Evolutionary conservation across 1,140 invertebrate species (phyloP).

Genomic region (Drosophila sulfurigaster): DNA sequence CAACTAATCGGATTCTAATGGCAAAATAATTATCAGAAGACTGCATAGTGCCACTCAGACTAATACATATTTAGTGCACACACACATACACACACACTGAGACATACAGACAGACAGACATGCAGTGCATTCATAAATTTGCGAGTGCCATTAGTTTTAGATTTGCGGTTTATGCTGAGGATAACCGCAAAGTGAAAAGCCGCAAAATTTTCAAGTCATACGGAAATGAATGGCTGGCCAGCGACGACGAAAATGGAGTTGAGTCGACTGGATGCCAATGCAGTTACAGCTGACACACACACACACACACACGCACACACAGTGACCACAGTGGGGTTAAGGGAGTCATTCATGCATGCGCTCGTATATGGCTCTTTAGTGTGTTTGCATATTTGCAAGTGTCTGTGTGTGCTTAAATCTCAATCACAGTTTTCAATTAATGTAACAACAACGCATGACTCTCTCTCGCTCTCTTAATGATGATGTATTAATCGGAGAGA

Average conservation of each 20-base stretch:
- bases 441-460: slow-evolving; percentile 47
- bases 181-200: slow-evolving; percentile 83
- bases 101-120: slow-evolving; percentile 17
- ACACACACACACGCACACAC: slow-evolving; percentile 35
- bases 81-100: slow-evolving; percentile 10
- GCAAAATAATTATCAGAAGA: slow-evolving; percentile 84
- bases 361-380: slow-evolving; percentile 5
- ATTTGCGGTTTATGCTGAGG: slow-evolving; percentile 83
- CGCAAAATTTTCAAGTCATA: slow-evolving; percentile 82
- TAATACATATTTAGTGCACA: slow-evolving; percentile 10
- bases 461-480: slow-evolving; percentile 14
- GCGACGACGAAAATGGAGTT: slow-evolving; percentile 60
- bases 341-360: slow-evolving; percentile 44
- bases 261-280: slow-evolving; percentile 44
- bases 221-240: slow-evolving; percentile 78
- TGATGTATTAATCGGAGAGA: slow-evolving; percentile 34
- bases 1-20: slow-evolving; percentile 85
- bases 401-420: slow-evolving; percentile 29
- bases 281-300: slow-evolving; percentile 21
- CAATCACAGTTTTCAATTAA: slow-evolving; percentile 79
- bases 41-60: slow-evolving; percentile 57
- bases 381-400: slow-evolving; percentile 22
- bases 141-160: slow-evolving; percentile 84
- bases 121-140: slow-evolving; percentile 81
- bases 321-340: slow-evolving; percentile 52